These are phyloP conservation scores for Labeo catla DNA, from an alignment of 2,113 vertebrate genomes.

Conservation along the genomic window DNA sequence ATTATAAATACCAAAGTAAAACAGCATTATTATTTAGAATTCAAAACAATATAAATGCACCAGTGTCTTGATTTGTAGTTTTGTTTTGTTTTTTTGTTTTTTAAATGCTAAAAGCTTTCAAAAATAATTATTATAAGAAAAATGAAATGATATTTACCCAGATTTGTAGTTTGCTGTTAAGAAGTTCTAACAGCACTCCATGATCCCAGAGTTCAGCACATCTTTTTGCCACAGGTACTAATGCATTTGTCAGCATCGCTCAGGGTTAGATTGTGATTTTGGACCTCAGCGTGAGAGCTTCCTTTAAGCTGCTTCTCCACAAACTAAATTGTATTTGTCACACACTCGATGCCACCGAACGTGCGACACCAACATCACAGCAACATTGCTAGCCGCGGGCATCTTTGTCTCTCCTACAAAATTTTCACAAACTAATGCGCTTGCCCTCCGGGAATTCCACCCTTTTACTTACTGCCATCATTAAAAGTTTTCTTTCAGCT, in stretches of 20 bases:
- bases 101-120: background rate
- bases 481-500: conserved; percentile 63
- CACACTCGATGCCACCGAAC: conserved; percentile 27
- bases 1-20: background rate
- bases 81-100: no score
- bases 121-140: background rate
- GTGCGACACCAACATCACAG: conserved; percentile 32
- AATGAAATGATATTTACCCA: background rate
- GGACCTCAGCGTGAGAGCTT: conserved; percentile 21
- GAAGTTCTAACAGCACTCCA: background rate
- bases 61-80: no score
- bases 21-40: background rate
- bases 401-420: conserved; percentile 50
- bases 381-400: conserved; percentile 40
- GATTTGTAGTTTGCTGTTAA: background rate
- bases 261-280: conserved; percentile 20
- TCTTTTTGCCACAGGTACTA: background rate
- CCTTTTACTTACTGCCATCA: conserved; percentile 59
- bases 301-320: conserved; percentile 6
- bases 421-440: conserved; percentile 50
- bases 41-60: background rate
- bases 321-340: conserved; percentile 48
- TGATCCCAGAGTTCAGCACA: background rate
- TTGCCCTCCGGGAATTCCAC: conserved; percentile 32
- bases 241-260: conserved; percentile 4